Base-by-base conservation (phyloP, 37 sponge, comb jelly and placozoan species). In the Theonella swinhoei region DNA sequence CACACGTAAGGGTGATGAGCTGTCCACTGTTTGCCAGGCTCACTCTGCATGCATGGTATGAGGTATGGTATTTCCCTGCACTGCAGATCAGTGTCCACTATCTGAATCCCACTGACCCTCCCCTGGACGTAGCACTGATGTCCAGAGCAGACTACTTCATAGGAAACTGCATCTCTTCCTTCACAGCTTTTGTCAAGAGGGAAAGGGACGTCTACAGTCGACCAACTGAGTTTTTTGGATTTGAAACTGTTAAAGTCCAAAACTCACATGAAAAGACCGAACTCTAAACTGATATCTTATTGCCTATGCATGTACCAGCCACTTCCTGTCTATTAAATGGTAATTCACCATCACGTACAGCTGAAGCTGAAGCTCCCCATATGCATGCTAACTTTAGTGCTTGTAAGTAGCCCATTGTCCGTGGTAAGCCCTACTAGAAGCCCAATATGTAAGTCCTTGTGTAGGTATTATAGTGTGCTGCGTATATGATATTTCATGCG, bases 121-220 rank as follows among this genome's bases (percentile, higher is more conserved):
- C 86, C 60, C 37, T 89, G 75, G 96, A 96, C 73, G 73, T 96
- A 0, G 64, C 61, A 34, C 68, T 96, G 24, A 42, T 96, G 63
- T 91, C 75, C 30, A 82, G 66, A 60, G 79, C 94, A 0, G 79
- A 89, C 37, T 42, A 85, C 39, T 95, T 95, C 81, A 85, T 95
- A 76, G 96, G 94, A 29, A 90, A 87, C 76, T 96, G 96, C 76
- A 72, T 90, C 22, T 96, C 96, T 19, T 93, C 95, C 1, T 96
- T 96, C 80, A 71, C 96, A 40, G 94, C 96, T 11, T 92, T 93
- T 85, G 96, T 85, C 30, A 89, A 80, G 68, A 77, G 95, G 26
- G 91, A 86, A 42, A 92, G 96, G 42, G 89, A 89, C 36, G 63
- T 70, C 11, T 32, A 34, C 20, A 76, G 70, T 62, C 32, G 75